Conservation (phyloP, 2,888 invertebrate species). For the Ecdyonurus torrentis region DNA sequence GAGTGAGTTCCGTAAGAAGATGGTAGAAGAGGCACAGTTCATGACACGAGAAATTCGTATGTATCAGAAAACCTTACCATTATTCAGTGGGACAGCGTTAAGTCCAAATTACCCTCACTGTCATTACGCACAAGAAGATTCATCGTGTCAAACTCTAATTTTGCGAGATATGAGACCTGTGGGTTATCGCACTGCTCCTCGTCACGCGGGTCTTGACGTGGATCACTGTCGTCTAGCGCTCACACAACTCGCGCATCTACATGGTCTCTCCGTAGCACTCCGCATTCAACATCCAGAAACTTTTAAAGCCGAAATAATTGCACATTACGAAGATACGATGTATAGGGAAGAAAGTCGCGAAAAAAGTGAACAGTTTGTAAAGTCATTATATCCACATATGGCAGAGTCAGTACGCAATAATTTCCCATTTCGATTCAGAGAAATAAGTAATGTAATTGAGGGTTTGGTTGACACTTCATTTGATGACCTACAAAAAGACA, state of each 20-base stretch:
- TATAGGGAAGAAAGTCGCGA: not conserved
- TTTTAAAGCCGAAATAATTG: not conserved
- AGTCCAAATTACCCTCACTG: not conserved
- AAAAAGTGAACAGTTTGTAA: no score
- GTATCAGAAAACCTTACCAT: not conserved
- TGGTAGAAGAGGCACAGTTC: not conserved
- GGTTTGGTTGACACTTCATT: not conserved
- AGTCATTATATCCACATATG: no score
- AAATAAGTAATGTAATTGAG: not conserved
- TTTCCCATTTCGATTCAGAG: not conserved
- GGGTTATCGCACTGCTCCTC: not conserved
- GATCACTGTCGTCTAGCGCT: not conserved
- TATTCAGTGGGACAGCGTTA: not conserved
- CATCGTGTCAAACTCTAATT: not conserved
- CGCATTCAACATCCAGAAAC: not conserved
- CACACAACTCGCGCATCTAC: not conserved
- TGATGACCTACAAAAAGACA: not conserved
- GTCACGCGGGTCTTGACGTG: not conserved
- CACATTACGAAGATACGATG: not conserved
- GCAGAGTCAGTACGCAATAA: not conserved
- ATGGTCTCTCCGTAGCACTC: not conserved
- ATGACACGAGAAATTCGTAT: not conserved
- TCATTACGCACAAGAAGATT: not conserved
- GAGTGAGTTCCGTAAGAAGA: not conserved
- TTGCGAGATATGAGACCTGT: not conserved